A percentile compares a stretch with the other conserved stretches of the same genome.
These are phyloP conservation scores for Excalfactoria chinensis DNA, from an alignment of 2,113 vertebrate species.

Conservation along the genomic window DNA sequence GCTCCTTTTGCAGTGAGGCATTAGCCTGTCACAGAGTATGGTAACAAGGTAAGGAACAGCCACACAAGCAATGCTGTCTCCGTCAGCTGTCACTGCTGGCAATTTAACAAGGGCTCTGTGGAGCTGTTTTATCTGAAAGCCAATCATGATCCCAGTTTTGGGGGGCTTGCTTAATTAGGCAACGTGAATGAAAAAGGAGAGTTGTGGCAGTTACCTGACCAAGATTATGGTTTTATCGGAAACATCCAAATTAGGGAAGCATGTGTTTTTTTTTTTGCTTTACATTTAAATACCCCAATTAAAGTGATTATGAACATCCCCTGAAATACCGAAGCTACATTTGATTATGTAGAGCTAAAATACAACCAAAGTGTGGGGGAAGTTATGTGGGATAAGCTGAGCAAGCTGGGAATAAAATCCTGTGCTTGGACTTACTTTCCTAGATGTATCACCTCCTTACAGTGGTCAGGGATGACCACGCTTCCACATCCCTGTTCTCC, in stretches of 20 bases:
- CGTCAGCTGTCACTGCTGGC: neutral
- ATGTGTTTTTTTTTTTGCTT: neutral
- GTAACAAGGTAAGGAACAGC: neutral
- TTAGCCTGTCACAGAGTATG: accelerated
- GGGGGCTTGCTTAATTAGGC: neutral
- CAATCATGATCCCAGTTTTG: neutral
- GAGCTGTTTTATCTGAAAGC: neutral
- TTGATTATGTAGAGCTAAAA: neutral
- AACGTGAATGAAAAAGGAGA: neutral
- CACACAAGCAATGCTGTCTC: neutral
- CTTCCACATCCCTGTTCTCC: neutral
- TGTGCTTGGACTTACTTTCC: neutral
- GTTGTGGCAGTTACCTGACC: neutral
- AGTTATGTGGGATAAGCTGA: neutral
- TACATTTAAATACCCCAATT: neutral
- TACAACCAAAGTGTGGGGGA: neutral
- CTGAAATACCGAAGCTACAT: neutral
- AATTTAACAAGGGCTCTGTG: neutral
- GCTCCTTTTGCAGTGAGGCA: neutral
- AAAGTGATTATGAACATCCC: neutral
- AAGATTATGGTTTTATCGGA: neutral
- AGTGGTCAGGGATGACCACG: neutral
- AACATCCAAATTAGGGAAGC: neutral
- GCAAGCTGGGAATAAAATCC: neutral
- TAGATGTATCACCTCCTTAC: neutral